Base-by-base conservation (phyloP, 1,140 invertebrate species). In the Drosophila ficusphila region DNA sequence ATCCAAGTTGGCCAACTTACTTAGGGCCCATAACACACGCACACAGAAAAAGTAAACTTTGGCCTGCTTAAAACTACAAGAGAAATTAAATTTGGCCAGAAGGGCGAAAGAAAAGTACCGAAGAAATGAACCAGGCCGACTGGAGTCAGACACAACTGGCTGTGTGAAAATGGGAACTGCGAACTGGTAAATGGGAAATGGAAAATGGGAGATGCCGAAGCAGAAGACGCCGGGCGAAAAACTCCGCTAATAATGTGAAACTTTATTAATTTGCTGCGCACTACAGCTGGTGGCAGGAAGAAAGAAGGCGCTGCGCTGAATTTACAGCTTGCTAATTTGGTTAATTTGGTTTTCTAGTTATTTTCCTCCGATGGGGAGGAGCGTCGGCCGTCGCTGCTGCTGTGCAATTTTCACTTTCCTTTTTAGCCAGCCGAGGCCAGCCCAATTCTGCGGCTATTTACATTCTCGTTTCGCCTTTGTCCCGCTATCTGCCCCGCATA, bases 291-390 rank as follows among this genome's bases (percentile, higher is more conserved):
- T 52, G 42, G 53, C 70, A 61, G 51, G 41, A 56, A 39, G 27
- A 41, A 31, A 16, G n/a, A 67, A 39, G 33, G 44, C 44, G 19
- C 5, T 19, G 42, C 14, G 34, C 25, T 67, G 64, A 79, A 85
- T 83, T 83, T 83, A 76, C 76, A 79, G 71, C 56, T 78, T 85
- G 79, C 76, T 83, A 83, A 85, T 83, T 83, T 79, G 71, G 71
- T 76, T 85, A 85, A 83, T 85, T 83, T 83, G 71, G 79, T 79
- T 83, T 82, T 79, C 52, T 67, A 71, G 64, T 72, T 79, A 68
- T 83, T 83, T 72, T 57, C 53, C 56, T 23, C 60, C 69, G 34
- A 69, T 34, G 46, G 38, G 12, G 33, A 31, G 61, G 38, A 16
- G 33, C 38, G 61, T 42, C 23, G 42, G 36, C n/a, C n/a, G n/a